A percentile compares a stretch with the other conserved stretches of the same genome.
Evolutionary conservation across 37 sponge, comb jelly and placozoan species (phyloP).

Genomic region (Corticium candelabrum): DNA sequence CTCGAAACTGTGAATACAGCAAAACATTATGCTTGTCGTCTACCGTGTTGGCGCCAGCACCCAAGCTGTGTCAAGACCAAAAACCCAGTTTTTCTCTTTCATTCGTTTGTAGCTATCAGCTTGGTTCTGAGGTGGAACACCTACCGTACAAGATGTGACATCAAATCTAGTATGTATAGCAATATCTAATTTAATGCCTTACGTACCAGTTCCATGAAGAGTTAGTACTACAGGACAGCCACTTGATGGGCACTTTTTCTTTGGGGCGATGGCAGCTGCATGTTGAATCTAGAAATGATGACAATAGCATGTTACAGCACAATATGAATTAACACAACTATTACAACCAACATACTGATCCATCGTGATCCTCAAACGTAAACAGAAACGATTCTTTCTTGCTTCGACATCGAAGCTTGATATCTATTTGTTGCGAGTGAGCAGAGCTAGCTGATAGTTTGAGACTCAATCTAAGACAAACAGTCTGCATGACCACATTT

Average conservation of each 20-base stretch:
- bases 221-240: background rate
- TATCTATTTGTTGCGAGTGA: background rate
- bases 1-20: background rate
- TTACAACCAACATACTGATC: too few species aligned
- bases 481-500: too few species aligned
- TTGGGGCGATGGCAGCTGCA: conserved; percentile 10
- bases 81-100: background rate
- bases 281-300: background rate
- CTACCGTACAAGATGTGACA: background rate
- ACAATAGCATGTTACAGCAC: too few species aligned
- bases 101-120: conserved; percentile 11
- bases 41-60: conserved; percentile 6
- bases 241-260: background rate
- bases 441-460: too few species aligned
- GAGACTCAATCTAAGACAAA: too few species aligned
- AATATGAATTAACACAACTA: too few species aligned
- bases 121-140: background rate
- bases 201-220: background rate
- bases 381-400: background rate
- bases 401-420: background rate
- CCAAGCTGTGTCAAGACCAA: conserved; percentile 5
- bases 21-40: background rate
- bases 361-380: conserved; percentile 8
- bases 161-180: background rate
- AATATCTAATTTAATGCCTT: background rate